Base-by-base conservation (phyloP, 2,888 invertebrate species). In the Hirtodrosophila alboralis region DNA sequence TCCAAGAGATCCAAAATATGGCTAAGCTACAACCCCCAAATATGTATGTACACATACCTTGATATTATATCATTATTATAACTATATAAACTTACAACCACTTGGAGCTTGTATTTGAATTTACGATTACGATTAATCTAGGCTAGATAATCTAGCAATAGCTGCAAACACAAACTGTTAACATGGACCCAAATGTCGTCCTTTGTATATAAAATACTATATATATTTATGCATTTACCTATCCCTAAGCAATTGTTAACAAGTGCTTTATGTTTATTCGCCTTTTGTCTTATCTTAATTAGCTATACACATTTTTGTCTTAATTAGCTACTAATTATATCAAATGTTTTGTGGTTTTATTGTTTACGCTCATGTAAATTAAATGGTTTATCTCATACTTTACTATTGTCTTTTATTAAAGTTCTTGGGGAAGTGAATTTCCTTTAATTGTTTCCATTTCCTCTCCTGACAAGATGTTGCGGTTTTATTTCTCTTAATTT, bases 21-120 rank as follows among this genome's bases (percentile, higher is more conserved):
- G 65, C 78, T 65, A 70, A 74, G 74, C 52, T 43, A 56, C 30
- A 43, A 41, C 58, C 31, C 44, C 37, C 37, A 40, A 48, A 52
- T 44, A 65, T 44, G 23, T 23, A 23, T 23, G 23, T 40, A 43
- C 12, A 41, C 53, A 54, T 28, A 56, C 18, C 34, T 43, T 28
- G 26, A 61, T 51, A 40, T 44, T 57, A 72, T 51, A 77, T 64
- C 49, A 72, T 38, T 48, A 66, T 49, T 60, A 53, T 44, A 23
- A 23, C 23, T 10, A 14, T 34, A 67, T 59, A 51, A 62, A 71
- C 52, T 36, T 71, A 59, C 36, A 73, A 75, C 61, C 58, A 74
- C 48, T 80, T 75, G 63, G 84, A 79, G 79, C 79, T 79, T 79
- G 77, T 73, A 79, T 80, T 79, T 79, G 75, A 79, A 79, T 76